A percentile compares a stretch with the other conserved stretches of the same genome.
Conservation (phyloP, 2,888 invertebrate genomes). For the Lasioglossum oenotherae region DNA sequence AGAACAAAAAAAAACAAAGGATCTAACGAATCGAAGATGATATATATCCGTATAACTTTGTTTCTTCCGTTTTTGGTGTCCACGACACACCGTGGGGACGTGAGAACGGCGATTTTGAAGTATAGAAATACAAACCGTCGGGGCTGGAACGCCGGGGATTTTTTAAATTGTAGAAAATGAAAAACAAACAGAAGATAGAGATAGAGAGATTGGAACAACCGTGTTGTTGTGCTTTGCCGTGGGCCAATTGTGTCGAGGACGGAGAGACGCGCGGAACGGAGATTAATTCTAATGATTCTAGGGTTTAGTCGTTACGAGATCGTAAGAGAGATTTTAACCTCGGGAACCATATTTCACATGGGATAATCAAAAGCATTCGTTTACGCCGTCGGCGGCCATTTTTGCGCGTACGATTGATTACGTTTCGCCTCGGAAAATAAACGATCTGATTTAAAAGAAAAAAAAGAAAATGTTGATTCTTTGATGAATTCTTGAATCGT, state of each 20-base stretch:
- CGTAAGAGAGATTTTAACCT: constrained; percentile 5
- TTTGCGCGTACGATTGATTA: not conserved
- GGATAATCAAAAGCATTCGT: not conserved
- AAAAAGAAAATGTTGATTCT: not conserved
- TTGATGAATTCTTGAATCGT: no score
- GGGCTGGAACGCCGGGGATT: constrained; percentile 24
- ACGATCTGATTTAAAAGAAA: not conserved
- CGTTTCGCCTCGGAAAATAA: not conserved
- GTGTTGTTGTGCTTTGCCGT: not conserved
- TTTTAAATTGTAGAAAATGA: constrained; percentile 2
- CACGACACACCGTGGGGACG: constrained; percentile 42
- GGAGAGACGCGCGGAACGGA: constrained; percentile 3
- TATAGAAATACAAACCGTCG: constrained; percentile 15
- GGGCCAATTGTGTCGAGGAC: constrained; percentile 28
- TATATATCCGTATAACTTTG: not conserved
- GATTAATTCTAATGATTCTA: constrained; percentile 15
- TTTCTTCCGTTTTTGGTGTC: constrained; percentile 37
- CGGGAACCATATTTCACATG: not conserved
- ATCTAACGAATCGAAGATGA: constrained; percentile 42
- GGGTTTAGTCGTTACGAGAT: constrained; percentile 30
- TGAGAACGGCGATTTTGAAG: constrained; percentile 58
- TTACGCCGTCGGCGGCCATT: not conserved
- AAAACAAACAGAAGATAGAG: not conserved
- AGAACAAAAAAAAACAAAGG: not conserved
- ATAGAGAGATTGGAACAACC: not conserved